phyloP scores from a whole-genome alignment of 53 echinoderm and acorn worm genomes.

The Temnopleurus reevesii region DNA sequence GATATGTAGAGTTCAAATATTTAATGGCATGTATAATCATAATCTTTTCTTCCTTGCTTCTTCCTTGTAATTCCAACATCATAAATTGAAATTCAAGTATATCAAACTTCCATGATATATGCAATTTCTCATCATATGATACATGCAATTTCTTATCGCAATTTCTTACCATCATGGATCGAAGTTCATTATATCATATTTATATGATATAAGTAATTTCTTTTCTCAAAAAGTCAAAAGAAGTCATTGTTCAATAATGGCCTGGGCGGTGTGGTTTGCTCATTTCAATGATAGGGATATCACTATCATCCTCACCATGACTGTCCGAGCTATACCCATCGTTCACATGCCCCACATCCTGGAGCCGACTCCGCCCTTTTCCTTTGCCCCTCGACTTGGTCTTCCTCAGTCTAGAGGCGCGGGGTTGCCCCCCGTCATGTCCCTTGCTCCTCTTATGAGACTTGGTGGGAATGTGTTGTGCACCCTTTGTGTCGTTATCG shows the following conservation, averaged over 20 bases:
- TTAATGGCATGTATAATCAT: no score
- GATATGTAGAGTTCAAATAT: no score
- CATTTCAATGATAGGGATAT: conserved; percentile 80
- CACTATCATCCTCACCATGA: conserved; percentile 53
- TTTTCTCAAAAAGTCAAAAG: no score
- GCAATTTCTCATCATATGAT: no score
- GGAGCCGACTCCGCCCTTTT: conserved; percentile 68
- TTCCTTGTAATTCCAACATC: no score
- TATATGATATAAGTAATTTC: no score
- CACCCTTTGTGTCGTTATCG: background rate
- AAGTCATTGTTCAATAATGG: background rate
- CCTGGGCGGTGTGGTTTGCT: conserved; percentile 26
- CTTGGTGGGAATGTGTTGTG: background rate
- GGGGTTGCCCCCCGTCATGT: conserved; percentile 32
- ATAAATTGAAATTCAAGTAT: no score
- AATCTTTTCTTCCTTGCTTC: no score
- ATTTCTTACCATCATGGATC: no score
- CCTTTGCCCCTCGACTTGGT: conserved; percentile 90
- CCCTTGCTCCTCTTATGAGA: conserved; percentile 50
- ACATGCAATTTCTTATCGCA: no score
- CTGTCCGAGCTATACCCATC: conserved; percentile 69
- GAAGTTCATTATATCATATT: no score
- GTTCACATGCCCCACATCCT: conserved; percentile 64
- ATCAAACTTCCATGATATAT: no score
- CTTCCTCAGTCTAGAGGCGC: conserved; percentile 66